Base-by-base conservation (phyloP, 2,797 vertebrate genomes). In the Lepus townsendii region DNA sequence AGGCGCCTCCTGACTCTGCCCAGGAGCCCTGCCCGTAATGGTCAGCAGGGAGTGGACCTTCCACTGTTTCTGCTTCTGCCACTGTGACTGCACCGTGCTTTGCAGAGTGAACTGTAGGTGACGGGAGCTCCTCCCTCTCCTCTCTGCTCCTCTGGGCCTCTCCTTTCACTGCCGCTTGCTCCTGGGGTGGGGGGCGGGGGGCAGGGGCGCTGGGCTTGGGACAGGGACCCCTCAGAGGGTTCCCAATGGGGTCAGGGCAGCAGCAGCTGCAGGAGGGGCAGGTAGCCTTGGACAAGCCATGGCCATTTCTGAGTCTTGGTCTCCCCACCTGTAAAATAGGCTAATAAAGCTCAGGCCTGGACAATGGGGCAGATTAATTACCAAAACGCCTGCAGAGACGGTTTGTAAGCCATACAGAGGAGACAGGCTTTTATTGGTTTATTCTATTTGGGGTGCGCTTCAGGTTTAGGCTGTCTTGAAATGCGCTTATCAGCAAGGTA, bases 21-120 rank as follows among this genome's bases (percentile, higher is more conserved):
- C 85, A 50, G 96, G 94, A 98, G 96, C 93, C 73, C 95, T 68
- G 88, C 96, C 66, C 98, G 97, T 97, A 97, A 99, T 99, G 99
- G 98, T 99, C 98, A 99, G 99, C 98, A 98, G 99, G 98, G 99
- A 99, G 98, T 99, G 99, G 99, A 97, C 99, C 96, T 99, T 99
- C 98, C 99, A 99, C 98, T 99, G 99, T 98, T 98, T 99, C 98
- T 99, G 99, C 98, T 96, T 99, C 98, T 99, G 99, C 98, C 99
- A 99, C 97, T 99, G 98, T 98, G 98, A 98, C 98, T 99, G 99
- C 94, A 97, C 99, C 98, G 77, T 99, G 98, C 98, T 99, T 97
- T 99, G 99, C 99, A 99, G 98, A 97, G 99, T 99, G 99, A 99
- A 98, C 96, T 99, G 99, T 99, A 99, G 98, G 99, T 99, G 99